A percentile compares a stretch with the other conserved stretches of the same genome.
phyloP scores from a whole-genome alignment of 1,140 invertebrate genomes.

The Drosophila rhopaloa region DNA sequence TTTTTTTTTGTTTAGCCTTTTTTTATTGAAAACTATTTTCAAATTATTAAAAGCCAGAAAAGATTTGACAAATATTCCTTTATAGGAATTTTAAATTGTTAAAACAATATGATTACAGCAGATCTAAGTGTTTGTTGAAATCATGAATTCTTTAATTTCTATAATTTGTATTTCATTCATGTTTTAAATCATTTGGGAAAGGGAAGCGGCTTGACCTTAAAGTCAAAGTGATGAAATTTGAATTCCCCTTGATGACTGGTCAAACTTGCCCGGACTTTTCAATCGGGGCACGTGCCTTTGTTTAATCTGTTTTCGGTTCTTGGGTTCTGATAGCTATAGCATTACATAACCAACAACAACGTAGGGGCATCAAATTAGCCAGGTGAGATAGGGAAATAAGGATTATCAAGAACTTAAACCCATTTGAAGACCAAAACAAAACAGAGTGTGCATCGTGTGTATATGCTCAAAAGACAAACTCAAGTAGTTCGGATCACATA shows the following conservation, averaged over 20 bases:
- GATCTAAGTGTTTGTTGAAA: too few relatives aligned
- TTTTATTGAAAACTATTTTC: too few relatives aligned
- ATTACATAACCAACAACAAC: constrained; percentile 28
- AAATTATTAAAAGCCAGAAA: too few relatives aligned
- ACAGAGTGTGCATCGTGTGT: constrained; percentile 2
- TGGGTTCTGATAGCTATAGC: constrained; percentile 8
- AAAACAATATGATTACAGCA: too few relatives aligned
- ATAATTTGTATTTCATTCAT: background rate
- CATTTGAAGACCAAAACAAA: constrained; percentile 22
- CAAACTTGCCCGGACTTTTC: constrained; percentile 32
- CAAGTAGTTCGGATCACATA: constrained; percentile 17
- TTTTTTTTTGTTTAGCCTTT: too few relatives aligned
- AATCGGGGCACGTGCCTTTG: constrained; percentile 14
- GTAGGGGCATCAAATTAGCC: background rate
- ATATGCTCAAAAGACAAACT: constrained; percentile 7
- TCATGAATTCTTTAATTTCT: too few relatives aligned
- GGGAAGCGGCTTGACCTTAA: constrained; percentile 13
- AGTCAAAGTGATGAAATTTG: background rate
- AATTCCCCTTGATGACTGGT: constrained; percentile 20
- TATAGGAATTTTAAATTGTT: too few relatives aligned
- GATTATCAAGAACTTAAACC: background rate
- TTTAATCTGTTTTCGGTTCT: constrained; percentile 30
- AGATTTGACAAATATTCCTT: too few relatives aligned
- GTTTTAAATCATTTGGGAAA: background rate
- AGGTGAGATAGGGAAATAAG: constrained; percentile 4